A percentile compares a stretch with the other conserved stretches of the same genome.
Conservation (phyloP, 2,113 vertebrate species). For the Mungos mungo region DNA sequence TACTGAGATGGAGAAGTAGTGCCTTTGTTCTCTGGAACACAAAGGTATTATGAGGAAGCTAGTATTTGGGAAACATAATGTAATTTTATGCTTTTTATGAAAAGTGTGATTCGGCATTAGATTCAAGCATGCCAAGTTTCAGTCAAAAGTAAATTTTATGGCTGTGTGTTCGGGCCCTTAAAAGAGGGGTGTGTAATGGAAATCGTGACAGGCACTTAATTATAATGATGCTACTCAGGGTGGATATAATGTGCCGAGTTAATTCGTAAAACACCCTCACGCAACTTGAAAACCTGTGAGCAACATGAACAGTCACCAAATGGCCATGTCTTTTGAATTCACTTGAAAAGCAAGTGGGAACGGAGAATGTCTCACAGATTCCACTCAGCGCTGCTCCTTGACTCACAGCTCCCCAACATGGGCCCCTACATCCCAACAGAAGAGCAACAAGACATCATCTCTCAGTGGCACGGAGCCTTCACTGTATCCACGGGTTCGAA, state of each 20-base stretch:
- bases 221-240: conserved; percentile 22
- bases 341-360: conserved; percentile 39
- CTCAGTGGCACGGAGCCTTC: not conserved
- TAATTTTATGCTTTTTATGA: conserved; percentile 21
- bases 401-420: not conserved
- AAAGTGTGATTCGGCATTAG: conserved; percentile 32
- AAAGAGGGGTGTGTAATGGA: conserved; percentile 52
- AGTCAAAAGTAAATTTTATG: conserved; percentile 63
- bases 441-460: not conserved
- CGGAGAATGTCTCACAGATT: not conserved
- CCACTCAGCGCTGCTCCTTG: not conserved
- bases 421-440: not conserved
- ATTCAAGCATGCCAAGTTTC: conserved; percentile 28
- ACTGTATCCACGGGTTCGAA: not conserved
- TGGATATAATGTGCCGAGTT: not conserved
- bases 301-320: not conserved
- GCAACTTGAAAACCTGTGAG: not conserved
- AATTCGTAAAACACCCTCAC: conserved; percentile 36
- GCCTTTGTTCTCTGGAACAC: not conserved
- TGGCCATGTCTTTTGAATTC: conserved; percentile 23
- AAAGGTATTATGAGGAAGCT: conserved; percentile 11
- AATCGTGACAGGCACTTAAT: conserved; percentile 64
- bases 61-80: conserved; percentile 33
- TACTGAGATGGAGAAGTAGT: not conserved
- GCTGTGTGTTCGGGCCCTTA: conserved; percentile 40